A percentile compares a stretch with the other conserved stretches of the same genome.
These are phyloP conservation scores for Eupithecia centaureata DNA, from an alignment of 2,888 invertebrate genomes.

Conservation along the genomic window DNA sequence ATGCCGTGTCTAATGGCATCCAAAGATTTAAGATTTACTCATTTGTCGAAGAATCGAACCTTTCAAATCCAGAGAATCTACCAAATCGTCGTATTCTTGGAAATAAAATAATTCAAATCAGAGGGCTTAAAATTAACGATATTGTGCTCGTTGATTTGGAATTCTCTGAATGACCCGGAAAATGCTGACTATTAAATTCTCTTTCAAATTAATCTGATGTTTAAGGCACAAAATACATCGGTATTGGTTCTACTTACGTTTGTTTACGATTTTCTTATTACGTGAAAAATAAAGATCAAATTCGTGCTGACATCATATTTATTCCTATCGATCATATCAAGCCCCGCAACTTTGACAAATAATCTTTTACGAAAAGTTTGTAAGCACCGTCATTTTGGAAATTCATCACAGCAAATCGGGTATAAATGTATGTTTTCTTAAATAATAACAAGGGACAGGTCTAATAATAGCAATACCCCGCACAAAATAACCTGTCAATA, in stretches of 20 bases:
- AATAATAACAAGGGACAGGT: neutral
- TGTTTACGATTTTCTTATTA: neutral
- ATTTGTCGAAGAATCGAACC: neutral
- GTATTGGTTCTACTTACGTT: neutral
- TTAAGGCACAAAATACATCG: neutral
- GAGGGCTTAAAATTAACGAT: neutral
- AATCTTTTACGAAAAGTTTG: no score
- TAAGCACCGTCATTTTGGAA: no score
- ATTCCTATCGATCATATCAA: no score
- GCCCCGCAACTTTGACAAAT: no score
- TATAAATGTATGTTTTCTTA: neutral
- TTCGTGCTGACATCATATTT: neutral
- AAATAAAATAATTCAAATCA: neutral
- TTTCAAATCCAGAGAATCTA: neutral
- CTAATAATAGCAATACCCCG: neutral
- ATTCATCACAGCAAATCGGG: neutral
- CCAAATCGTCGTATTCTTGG: neutral
- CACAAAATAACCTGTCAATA: neutral
- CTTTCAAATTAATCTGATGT: neutral
- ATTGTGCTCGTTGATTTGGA: neutral
- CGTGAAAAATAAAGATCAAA: neutral
- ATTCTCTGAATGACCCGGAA: neutral
- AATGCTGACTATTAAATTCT: neutral
- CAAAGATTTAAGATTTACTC: no score
- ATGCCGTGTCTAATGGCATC: neutral